These are phyloP conservation scores for Microcebus tavaratra DNA, from an alignment of 2,113 vertebrate genomes.

Conservation along the genomic window DNA sequence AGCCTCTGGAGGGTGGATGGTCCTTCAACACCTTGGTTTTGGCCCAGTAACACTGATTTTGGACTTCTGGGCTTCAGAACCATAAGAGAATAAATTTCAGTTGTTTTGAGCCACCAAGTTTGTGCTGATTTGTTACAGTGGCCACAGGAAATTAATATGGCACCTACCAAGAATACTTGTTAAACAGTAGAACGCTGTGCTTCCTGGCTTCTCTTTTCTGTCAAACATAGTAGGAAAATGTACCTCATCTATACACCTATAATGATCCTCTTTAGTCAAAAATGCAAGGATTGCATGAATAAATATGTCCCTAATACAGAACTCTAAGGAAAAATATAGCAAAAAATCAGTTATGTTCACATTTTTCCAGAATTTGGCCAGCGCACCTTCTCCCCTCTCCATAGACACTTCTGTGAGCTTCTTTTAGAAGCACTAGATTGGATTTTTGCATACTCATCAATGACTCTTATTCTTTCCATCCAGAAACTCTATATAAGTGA, in stretches of 20 bases:
- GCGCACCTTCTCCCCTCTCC: not conserved
- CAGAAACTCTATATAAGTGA: not conserved
- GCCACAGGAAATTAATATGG: not conserved
- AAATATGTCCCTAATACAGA: not conserved
- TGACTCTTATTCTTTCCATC: not conserved
- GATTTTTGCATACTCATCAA: not conserved
- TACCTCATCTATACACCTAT: not conserved
- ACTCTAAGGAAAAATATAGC: too few relatives aligned
- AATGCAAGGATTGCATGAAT: fast-evolving
- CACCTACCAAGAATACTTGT: not conserved
- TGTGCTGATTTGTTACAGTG: not conserved
- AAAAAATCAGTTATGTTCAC: too few relatives aligned
- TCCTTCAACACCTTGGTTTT: not conserved
- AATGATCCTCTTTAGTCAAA: not conserved
- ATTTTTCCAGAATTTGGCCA: too few relatives aligned
- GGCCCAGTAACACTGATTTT: not conserved
- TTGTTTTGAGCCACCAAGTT: not conserved
- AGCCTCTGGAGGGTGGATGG: fast-evolving
- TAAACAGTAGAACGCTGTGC: not conserved
- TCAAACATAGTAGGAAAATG: not conserved
- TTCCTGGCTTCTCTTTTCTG: not conserved
- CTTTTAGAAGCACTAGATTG: not conserved
- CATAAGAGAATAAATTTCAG: not conserved
- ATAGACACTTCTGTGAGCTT: not conserved
- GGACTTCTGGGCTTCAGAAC: not conserved